Evolutionary conservation across 37 sponge, comb jelly and placozoan species (phyloP).

Genomic region (Cliona cf. orientalis): DNA sequence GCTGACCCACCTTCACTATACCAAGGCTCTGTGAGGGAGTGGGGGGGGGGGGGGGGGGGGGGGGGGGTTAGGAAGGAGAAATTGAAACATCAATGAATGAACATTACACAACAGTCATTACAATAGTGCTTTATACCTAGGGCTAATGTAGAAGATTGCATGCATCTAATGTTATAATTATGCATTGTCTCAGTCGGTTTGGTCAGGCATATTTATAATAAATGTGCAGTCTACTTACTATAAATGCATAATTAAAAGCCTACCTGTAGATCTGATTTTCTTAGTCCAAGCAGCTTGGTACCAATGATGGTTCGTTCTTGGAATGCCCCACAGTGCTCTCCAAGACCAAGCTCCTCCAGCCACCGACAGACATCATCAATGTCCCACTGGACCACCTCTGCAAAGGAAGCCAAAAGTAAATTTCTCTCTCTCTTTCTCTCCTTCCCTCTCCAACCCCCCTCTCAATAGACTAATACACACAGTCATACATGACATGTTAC

Average conservation of each 20-base stretch:
- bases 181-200: no score
- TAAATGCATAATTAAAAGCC: background rate
- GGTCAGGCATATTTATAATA: no score
- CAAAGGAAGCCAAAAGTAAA: background rate
- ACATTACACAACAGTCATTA: background rate
- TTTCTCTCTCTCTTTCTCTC: background rate
- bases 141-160: background rate
- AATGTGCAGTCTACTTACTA: no score
- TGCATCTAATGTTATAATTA: background rate
- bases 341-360: conserved; percentile 61
- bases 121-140: no score
- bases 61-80: no score
- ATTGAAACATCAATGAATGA: background rate
- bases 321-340: conserved; percentile 45
- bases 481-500: background rate
- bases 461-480: background rate
- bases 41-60: no score
- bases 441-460: no score
- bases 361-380: conserved; percentile 67
- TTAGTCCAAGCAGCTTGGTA: conserved; percentile 38
- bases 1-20: conserved; percentile 64
- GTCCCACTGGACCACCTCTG: conserved; percentile 64
- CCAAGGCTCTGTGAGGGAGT: conserved; percentile 51
- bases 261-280: conserved; percentile 24
- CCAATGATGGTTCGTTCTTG: conserved; percentile 44